phyloP scores from a whole-genome alignment of 2,113 vertebrate genomes.

The Potamarius usumacintae region DNA sequence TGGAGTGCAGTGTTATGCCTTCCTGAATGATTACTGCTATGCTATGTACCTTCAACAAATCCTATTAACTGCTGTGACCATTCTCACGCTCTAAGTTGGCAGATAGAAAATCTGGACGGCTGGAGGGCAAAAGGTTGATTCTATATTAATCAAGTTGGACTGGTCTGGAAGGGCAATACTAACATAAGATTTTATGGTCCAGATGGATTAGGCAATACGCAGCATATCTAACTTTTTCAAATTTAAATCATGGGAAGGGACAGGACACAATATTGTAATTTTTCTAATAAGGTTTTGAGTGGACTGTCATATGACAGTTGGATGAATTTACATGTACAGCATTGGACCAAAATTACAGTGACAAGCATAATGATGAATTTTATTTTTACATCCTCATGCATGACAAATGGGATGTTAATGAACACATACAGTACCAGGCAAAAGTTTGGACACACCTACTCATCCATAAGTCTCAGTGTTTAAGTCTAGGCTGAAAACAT shows the following conservation, averaged over 20 bases:
- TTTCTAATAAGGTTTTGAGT: background rate
- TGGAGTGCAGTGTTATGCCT: background rate
- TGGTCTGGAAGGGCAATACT: background rate
- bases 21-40: slow-evolving; percentile 30
- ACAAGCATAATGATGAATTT: background rate
- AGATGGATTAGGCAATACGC: slow-evolving; percentile 8
- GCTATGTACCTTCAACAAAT: slow-evolving; percentile 28
- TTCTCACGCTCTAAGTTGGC: background rate
- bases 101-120: background rate
- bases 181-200: slow-evolving; percentile 20
- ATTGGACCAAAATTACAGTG: background rate
- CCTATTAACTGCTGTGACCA: slow-evolving; percentile 33
- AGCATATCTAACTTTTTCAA: slow-evolving; percentile 1
- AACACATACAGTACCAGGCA: too few species aligned
- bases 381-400: background rate
- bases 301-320: background rate
- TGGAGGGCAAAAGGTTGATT: slow-evolving; percentile 28
- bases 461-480: too few species aligned
- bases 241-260: background rate
- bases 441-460: too few species aligned
- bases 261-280: background rate
- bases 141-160: slow-evolving; percentile 24
- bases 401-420: background rate
- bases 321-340: background rate
- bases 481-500: too few species aligned